Percentiles rank a stretch among this genome's conserved stretches.
phyloP scores from a whole-genome alignment of 1,140 invertebrate species.

The Bombus terrestris region DNA sequence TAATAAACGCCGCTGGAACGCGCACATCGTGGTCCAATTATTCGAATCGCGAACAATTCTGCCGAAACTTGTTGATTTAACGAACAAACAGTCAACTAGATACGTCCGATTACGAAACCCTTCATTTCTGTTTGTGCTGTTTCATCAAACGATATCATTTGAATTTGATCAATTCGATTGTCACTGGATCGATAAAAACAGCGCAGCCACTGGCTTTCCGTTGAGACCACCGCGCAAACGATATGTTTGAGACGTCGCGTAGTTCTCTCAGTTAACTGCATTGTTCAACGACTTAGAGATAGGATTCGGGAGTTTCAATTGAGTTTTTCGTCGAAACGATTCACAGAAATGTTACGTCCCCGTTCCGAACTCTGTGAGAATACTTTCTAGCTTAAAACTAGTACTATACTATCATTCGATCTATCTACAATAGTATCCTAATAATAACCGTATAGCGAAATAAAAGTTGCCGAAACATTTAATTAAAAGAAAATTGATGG shows the following conservation, averaged over 20 bases:
- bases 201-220: background rate
- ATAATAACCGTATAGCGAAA: too few species aligned
- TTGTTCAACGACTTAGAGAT: background rate
- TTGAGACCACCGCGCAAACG: background rate
- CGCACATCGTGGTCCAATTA: slow-evolving; percentile 48
- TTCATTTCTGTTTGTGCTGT: slow-evolving; percentile 8
- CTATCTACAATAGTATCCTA: too few species aligned
- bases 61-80: slow-evolving; percentile 63
- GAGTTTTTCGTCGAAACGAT: background rate
- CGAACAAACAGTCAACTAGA: slow-evolving; percentile 48
- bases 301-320: background rate
- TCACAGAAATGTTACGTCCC: too few species aligned
- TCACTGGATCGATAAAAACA: background rate
- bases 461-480: background rate
- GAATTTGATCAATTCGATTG: slow-evolving; percentile 12
- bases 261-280: background rate
- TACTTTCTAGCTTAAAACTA: too few species aligned
- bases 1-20: slow-evolving; percentile 50
- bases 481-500: background rate
- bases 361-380: too few species aligned
- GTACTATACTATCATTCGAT: too few species aligned
- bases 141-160: slow-evolving; percentile 10
- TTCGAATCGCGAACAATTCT: slow-evolving; percentile 54
- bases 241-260: background rate
- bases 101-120: background rate